Conservation (phyloP, 2,113 vertebrate species). For the Ramphastos sulfuratus region DNA sequence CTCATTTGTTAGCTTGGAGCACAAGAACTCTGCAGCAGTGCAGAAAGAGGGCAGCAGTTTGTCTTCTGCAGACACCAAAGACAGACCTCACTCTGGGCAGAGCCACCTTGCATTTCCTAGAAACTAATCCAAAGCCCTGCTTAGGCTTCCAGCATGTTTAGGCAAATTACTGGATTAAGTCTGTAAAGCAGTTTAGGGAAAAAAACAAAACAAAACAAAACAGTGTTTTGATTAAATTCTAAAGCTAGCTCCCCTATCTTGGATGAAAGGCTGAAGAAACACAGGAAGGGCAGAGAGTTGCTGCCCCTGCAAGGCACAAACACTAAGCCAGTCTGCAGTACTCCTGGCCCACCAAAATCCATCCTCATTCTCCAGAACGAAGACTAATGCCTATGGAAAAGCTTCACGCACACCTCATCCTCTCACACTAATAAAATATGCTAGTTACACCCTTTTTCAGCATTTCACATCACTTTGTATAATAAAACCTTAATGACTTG, state of each 20-base stretch:
- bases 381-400: neutral
- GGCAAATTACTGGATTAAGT: neutral
- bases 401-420: neutral
- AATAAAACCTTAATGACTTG: neutral
- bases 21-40: rapidly evolving
- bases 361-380: neutral
- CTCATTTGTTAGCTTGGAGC: rapidly evolving
- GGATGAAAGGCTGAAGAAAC: neutral
- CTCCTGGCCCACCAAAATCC: neutral
- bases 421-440: neutral
- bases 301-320: neutral
- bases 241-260: neutral
- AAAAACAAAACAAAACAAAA: neutral
- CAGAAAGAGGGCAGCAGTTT: rapidly evolving
- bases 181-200: neutral
- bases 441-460: neutral
- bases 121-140: rapidly evolving
- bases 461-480: neutral
- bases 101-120: rapidly evolving
- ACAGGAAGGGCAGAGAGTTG: neutral
- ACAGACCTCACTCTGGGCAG: rapidly evolving
- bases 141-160: too few relatives aligned
- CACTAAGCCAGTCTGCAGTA: neutral
- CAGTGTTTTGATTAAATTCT: neutral
- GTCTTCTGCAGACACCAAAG: neutral